Evolutionary conservation across 2,113 vertebrate genomes (phyloP), one percentile per base, ranked within the genome.

Genomic region (Gymnobelideus leadbeateri): DNA sequence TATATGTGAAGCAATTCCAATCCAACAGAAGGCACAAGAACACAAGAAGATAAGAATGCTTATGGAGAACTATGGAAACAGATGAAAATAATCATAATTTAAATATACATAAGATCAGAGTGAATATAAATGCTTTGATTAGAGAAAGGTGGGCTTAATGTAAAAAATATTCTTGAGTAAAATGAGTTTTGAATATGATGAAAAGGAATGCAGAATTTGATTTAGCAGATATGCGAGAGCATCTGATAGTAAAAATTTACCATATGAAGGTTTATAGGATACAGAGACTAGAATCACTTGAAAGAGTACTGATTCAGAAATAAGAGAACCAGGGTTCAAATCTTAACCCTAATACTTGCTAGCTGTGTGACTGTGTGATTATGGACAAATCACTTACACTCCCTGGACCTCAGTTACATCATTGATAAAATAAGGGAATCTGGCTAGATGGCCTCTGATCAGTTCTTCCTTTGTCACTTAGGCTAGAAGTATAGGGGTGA

Each of bases 51-150:
- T 3, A 96, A 89, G 31, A 92, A 43, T n/a, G 46, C 0, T 77
- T 55, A 51, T 4, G 92, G 31, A 37, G 90, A 89, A 89, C 50
- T 55, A 77, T 24, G 92, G 23, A 53, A 91, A 97, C 28, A 24
- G 77, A 47, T 53, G 10, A 47, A 23, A n/a, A 94, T 7, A 77
- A 51, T 25, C 0, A 47, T 46, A 55, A 47, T 92, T 37, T 52
- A 31, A 12, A 28, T 50, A 57, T 12, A 21, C 68, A 43, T 43
- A 1, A 23, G 68, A 84, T n/a, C n/a, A 43, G 68, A 84, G n/a
- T 23, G 3, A 37, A n/a, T n/a, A 68, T 8, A 92, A 52, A 91
- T 37, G 50, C 0, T 37, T 0, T 12, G 16, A n/a, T 89, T 61
- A 55, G 53, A 89, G 9, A 91, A 0, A 1, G 8, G 5, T 52